phyloP scores from a whole-genome alignment of 2,888 invertebrate species.

The Hypsopygia costalis region DNA sequence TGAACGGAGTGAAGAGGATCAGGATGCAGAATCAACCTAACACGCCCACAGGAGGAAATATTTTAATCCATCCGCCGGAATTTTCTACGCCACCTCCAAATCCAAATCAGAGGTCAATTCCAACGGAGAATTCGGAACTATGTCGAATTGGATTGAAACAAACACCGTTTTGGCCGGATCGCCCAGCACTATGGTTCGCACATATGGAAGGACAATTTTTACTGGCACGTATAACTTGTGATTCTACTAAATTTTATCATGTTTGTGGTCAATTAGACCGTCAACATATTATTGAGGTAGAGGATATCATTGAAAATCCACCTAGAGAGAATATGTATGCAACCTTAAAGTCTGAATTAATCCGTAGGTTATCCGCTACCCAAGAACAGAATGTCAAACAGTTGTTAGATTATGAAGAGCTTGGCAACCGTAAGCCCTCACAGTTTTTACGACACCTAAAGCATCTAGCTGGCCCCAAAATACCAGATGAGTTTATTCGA shows the following conservation, averaged over 20 bases:
- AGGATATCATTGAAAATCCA: background rate
- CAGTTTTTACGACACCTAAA: slow-evolving; percentile 20
- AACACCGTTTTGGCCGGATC: slow-evolving; percentile 1
- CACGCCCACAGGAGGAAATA: no score
- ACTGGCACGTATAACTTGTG: background rate
- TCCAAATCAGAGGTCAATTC: no score
- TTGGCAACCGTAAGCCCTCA: slow-evolving; percentile 21
- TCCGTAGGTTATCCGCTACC: slow-evolving; percentile 13
- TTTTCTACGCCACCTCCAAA: no score
- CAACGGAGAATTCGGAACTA: background rate
- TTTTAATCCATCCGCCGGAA: no score
- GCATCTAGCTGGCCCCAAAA: slow-evolving; percentile 15
- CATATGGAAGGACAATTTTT: background rate
- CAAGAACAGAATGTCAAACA: slow-evolving; percentile 19
- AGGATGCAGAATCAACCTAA: no score
- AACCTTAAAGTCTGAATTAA: background rate
- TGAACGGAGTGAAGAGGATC: no score
- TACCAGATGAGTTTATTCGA: slow-evolving; percentile 14
- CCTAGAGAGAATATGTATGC: background rate
- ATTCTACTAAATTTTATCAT: background rate
- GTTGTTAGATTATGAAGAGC: slow-evolving; percentile 19
- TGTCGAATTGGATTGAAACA: background rate
- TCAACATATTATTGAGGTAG: background rate
- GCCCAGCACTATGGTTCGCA: slow-evolving; percentile 1
- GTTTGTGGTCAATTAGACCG: background rate